Conservation (phyloP, 2,888 invertebrate genomes). For the Leucophora obtusa region DNA sequence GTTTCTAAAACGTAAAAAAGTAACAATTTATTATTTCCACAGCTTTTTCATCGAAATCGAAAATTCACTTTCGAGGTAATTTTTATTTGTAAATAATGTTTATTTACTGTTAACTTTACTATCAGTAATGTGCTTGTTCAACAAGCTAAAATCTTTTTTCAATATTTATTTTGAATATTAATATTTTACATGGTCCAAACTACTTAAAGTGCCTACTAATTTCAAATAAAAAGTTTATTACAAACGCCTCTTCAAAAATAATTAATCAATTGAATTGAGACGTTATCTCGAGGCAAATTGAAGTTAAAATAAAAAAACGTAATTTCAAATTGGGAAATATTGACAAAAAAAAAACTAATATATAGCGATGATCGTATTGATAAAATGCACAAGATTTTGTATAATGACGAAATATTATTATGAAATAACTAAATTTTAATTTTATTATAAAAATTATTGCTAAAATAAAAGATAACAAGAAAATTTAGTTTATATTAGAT, state of each 20-base stretch:
- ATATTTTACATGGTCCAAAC: not conserved
- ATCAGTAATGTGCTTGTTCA: too few relatives aligned
- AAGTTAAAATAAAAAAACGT: slow-evolving; percentile 29
- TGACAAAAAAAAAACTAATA: slow-evolving; percentile 5
- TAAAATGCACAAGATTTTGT: not conserved
- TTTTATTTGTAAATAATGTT: too few relatives aligned
- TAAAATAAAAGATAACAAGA: too few relatives aligned
- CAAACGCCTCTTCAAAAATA: slow-evolving; percentile 59
- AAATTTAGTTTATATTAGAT: too few relatives aligned
- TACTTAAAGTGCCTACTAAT: slow-evolving; percentile 8
- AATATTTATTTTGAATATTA: too few relatives aligned
- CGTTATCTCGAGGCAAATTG: slow-evolving; percentile 48
- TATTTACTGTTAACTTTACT: too few relatives aligned
- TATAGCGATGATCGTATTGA: not conserved
- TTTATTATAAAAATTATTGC: too few relatives aligned
- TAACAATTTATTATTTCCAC: too few relatives aligned
- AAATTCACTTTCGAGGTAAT: too few relatives aligned
- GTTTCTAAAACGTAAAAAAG: too few relatives aligned
- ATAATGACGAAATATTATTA: not conserved
- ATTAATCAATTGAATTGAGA: slow-evolving; percentile 60
- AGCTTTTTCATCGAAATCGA: too few relatives aligned
- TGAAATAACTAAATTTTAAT: not conserved
- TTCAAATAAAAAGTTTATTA: slow-evolving; percentile 29
- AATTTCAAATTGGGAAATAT: not conserved
- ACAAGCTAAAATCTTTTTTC: too few relatives aligned